Conservation (phyloP, 2,113 vertebrate species). For the Phalacrocorax pelagicus region DNA sequence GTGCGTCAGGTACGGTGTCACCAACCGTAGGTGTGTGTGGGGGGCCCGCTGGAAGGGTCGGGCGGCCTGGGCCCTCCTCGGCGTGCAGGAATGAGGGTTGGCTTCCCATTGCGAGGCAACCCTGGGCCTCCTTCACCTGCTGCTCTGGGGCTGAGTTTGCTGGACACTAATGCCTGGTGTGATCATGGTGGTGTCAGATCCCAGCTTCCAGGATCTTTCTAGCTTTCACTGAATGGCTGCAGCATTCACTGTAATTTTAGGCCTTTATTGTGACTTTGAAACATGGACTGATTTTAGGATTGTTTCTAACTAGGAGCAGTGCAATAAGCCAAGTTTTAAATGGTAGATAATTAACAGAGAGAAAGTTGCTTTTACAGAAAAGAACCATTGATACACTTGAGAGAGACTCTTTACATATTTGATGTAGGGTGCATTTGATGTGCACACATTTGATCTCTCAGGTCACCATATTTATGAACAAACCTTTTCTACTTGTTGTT, state of each 20-base stretch:
- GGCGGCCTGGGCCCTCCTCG: background rate
- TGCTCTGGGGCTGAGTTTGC: background rate
- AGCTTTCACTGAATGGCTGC: background rate
- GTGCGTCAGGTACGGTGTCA: background rate
- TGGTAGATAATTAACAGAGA: background rate
- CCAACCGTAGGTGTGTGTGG: background rate
- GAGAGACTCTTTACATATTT: background rate
- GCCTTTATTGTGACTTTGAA: background rate
- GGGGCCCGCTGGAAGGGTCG: background rate
- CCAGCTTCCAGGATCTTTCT: background rate
- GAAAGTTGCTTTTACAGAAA: background rate
- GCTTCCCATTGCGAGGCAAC: background rate
- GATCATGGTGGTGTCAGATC: background rate
- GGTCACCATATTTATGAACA: background rate
- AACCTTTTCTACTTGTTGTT: background rate
- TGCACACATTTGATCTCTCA: background rate
- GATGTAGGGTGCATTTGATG: background rate
- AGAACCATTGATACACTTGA: background rate
- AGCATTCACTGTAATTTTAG: background rate
- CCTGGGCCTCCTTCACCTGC: constrained; percentile 7
- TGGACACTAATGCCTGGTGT: background rate
- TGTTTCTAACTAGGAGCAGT: background rate
- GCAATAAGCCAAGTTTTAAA: background rate
- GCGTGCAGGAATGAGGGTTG: background rate
- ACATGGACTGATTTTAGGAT: background rate